phyloP scores from a whole-genome alignment of 2,888 invertebrate species.

The Cacoxenus indagator region DNA sequence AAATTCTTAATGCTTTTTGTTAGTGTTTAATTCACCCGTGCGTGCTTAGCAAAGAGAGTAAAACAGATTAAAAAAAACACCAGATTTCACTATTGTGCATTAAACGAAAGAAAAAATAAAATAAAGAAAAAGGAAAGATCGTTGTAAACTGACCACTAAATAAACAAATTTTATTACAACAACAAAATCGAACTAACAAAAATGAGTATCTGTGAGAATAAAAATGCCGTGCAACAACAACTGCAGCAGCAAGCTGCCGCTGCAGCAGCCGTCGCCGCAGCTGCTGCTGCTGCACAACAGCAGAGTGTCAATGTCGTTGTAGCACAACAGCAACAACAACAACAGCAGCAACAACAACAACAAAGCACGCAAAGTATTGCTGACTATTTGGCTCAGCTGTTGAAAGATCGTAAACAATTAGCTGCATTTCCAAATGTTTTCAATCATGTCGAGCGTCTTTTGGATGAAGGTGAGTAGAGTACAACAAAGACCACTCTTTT shows the following conservation, averaged over 20 bases:
- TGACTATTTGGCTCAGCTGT: slow-evolving; percentile 99
- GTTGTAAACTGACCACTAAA: slow-evolving; percentile 20
- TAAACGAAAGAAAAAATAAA: slow-evolving; percentile 37
- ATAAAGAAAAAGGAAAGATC: slow-evolving; percentile 25
- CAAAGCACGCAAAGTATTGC: slow-evolving; percentile 96
- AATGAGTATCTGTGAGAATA: slow-evolving; percentile 71
- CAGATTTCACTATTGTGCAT: slow-evolving; percentile 49
- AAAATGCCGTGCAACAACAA: slow-evolving; percentile 64
- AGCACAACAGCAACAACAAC: slow-evolving; percentile 53
- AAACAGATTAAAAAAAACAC: slow-evolving; percentile 30
- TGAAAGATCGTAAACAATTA: slow-evolving; percentile 99
- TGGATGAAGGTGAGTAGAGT: slow-evolving; percentile 92
- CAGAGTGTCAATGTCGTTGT: slow-evolving; percentile 46
- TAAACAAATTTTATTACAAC: slow-evolving; percentile 35
- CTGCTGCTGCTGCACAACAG: slow-evolving; percentile 44
- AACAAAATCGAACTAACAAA: slow-evolving; percentile 29
- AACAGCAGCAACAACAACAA: slow-evolving; percentile 58
- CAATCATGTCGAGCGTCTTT: slow-evolving; percentile 97
- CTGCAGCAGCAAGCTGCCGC: slow-evolving; percentile 57
- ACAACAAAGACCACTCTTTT: not conserved
- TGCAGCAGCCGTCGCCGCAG: slow-evolving; percentile 52
- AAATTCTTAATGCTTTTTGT: slow-evolving; percentile 13
- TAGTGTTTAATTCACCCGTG: slow-evolving; percentile 41
- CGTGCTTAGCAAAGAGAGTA: not conserved
- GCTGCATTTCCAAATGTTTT: slow-evolving; percentile 99